Percentiles rank a stretch among this genome's conserved stretches.
phyloP scores from a whole-genome alignment of 2,797 vertebrate species.

The Coranthus polyacanthus region DNA sequence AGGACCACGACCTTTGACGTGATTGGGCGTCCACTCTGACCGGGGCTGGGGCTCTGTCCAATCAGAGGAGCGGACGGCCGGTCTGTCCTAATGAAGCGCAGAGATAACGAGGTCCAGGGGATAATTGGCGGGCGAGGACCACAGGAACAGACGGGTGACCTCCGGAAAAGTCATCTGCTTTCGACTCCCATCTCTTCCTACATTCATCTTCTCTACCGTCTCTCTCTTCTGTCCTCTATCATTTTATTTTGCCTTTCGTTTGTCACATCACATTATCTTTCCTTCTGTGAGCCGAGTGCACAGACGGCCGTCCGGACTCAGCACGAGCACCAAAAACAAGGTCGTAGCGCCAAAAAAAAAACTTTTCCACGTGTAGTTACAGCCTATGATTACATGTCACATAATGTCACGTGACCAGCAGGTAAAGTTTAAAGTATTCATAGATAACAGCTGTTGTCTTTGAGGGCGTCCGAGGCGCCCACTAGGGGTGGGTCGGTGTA shows the following conservation, averaged over 20 bases:
- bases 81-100: conserved; percentile 55
- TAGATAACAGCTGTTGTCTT: no score
- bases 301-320: neutral
- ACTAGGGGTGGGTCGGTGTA: no score
- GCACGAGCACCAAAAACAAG: no score
- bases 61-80: conserved; percentile 58
- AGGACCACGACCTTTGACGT: conserved; percentile 64
- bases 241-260: conserved; percentile 4
- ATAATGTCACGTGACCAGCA: no score
- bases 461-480: no score
- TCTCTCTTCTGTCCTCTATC: neutral
- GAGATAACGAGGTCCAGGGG: conserved; percentile 52
- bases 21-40: conserved; percentile 57
- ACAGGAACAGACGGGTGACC: conserved; percentile 43
- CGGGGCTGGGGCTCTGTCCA: conserved; percentile 42
- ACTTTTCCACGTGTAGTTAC: no score
- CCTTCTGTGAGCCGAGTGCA: neutral
- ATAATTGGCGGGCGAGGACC: conserved; percentile 42
- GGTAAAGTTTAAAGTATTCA: no score
- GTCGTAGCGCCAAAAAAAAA: no score
- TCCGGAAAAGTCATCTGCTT: conserved; percentile 42
- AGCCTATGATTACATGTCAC: no score
- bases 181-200: conserved; percentile 23
- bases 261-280: neutral
- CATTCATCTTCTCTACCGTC: conserved; percentile 9